A percentile compares a stretch with the other conserved stretches of the same genome.
These are phyloP conservation scores for Sinopyrophorus schimmeli DNA, from an alignment of 2,888 invertebrate species.

Conservation along the genomic window DNA sequence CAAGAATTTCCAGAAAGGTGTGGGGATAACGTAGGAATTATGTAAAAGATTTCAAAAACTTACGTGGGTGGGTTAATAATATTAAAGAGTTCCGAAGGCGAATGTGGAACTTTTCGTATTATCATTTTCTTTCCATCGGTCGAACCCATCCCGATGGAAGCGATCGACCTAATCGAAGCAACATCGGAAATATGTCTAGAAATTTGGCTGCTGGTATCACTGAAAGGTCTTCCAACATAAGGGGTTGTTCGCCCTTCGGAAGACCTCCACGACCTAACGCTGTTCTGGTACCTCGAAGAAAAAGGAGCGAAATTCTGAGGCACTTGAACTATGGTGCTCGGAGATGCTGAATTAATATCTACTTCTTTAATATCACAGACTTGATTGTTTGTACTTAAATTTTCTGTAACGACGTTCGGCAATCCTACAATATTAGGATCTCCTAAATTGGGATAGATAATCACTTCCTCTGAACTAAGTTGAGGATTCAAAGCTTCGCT, in stretches of 20 bases:
- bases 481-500: slow-evolving; percentile 3
- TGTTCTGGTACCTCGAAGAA: slow-evolving; percentile 15
- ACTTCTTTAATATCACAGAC: slow-evolving; percentile 23
- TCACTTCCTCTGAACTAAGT: slow-evolving; percentile 9
- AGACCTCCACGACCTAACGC: slow-evolving; percentile 21
- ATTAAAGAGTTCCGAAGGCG: slow-evolving; percentile 83
- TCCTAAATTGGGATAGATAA: slow-evolving; percentile 12
- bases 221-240: slow-evolving; percentile 35
- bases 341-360: slow-evolving; percentile 1
- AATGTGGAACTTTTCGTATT: slow-evolving; percentile 80
- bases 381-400: not conserved
- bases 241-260: slow-evolving; percentile 6
- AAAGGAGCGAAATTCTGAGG: not conserved
- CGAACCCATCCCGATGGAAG: slow-evolving; percentile 86
- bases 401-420: slow-evolving; percentile 7
- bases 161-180: slow-evolving; percentile 75
- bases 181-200: slow-evolving; percentile 62
- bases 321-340: slow-evolving; percentile 17
- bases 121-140: slow-evolving; percentile 86
- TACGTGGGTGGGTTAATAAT: slow-evolving; percentile 83
- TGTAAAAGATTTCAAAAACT: too few species aligned
- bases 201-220: slow-evolving; percentile 63
- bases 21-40: too few species aligned
- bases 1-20: slow-evolving; percentile 1
- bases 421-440: slow-evolving; percentile 26